Conservation (phyloP, 2,888 invertebrate species). For the Eutolmus rufibarbis region DNA sequence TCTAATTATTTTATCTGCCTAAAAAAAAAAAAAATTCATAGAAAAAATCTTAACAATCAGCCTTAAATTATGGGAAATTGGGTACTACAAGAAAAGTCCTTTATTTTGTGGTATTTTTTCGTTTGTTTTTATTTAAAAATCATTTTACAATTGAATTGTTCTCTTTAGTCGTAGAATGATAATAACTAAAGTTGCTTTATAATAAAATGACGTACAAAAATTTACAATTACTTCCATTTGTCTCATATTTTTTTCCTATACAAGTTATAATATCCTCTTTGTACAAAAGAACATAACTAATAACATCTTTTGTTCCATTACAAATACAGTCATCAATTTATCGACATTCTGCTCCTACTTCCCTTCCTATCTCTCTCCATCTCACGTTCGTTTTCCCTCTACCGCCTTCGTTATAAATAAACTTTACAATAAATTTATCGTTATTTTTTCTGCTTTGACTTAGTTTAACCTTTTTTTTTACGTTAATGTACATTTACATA, state of each 20-base stretch:
- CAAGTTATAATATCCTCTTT: slow-evolving; percentile 3
- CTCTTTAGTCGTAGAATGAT: slow-evolving; percentile 24
- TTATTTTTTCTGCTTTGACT: slow-evolving; percentile 5
- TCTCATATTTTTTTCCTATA: slow-evolving; percentile 3
- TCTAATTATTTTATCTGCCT: no score
- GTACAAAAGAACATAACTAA: slow-evolving; percentile 26
- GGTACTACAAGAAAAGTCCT: neutral
- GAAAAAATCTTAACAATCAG: no score
- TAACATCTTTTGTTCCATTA: neutral
- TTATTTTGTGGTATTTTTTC: neutral
- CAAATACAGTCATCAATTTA: neutral
- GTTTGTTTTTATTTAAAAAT: slow-evolving; percentile 35
- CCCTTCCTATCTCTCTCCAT: neutral
- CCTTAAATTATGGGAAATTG: neutral
- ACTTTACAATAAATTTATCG: neutral
- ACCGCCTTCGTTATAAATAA: neutral
- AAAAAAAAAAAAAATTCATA: no score
- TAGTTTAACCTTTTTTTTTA: slow-evolving; percentile 24
- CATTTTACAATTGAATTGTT: slow-evolving; percentile 35
- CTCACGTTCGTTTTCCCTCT: neutral
- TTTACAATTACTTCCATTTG: slow-evolving; percentile 31
- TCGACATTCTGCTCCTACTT: neutral
- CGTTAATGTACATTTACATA: slow-evolving; percentile 30
- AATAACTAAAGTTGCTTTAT: slow-evolving; percentile 27
- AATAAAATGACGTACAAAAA: slow-evolving; percentile 41